Evolutionary conservation across 2,113 vertebrate genomes (phyloP), one percentile per base, ranked within the genome.

Genomic region (Leiothrix lutea): DNA sequence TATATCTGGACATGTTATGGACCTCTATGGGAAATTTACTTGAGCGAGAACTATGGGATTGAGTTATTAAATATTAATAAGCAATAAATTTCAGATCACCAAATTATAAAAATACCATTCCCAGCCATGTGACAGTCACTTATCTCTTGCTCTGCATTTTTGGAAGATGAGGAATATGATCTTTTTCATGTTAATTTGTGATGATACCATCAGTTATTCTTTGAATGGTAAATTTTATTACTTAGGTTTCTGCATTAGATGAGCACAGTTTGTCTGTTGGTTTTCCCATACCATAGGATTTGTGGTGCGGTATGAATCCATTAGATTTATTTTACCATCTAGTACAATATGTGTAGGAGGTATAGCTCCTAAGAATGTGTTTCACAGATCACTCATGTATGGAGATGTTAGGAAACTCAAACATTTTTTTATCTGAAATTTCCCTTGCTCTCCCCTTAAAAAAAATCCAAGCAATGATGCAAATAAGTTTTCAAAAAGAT

Each of bases 401-500:
- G 84, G 92, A 95, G 88, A 93, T 2, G 3, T 96, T 97, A 91
- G 93, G 95, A 98, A 98, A 98, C 66, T 75, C 80, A 83, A 93
- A 78, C 61, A 85, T 95, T 79, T 96, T 98, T 97, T 97, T 93
- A 87, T 97, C 97, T 96, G 90, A 96, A 97, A 97, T 95, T 97
- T 97, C 96, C 96, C 25, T 36, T 81, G 80, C 92, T 96, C 80
- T 85, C 50, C 54, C 69, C 79, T 88, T 95, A 94, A 97, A 98
- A 95, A 96, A 91, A 89, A 17, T 57, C 44, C 77, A 95, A 94
- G 72, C 86, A 93, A 69, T 20, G 93, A 95, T 90, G 90, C 95
- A 98, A 97, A 95, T 97, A 98, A 98, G 92, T 98, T 97, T 98
- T 97, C 90, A 92, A 97, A 97, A 95, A 96, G 72, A 95, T 95